Percentiles rank a stretch among this genome's conserved stretches.
Conservation (phyloP, 1,140 invertebrate genomes). For the Sycobia sp. region DNA sequence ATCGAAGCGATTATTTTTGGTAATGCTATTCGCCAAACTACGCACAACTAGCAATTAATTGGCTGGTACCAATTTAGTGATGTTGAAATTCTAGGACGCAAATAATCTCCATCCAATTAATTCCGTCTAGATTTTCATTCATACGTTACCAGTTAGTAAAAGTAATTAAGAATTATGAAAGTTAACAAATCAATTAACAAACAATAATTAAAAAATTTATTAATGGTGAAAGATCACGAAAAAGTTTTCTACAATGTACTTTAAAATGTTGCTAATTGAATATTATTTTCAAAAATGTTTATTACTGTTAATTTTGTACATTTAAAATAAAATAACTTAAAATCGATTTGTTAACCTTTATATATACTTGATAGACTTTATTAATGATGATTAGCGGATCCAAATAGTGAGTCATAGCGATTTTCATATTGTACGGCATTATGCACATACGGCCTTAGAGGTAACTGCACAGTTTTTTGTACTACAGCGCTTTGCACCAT, state of each 20-base stretch:
- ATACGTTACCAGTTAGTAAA: not conserved
- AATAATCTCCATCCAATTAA: constrained; percentile 16
- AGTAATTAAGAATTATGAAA: not conserved
- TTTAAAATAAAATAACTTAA: not conserved
- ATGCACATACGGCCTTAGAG: too few species aligned
- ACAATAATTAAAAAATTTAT: too few species aligned
- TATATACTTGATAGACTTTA: not conserved
- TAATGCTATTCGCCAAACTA: not conserved
- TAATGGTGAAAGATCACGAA: too few species aligned
- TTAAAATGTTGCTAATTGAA: too few species aligned
- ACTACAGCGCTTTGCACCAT: constrained; percentile 5
- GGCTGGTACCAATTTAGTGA: constrained; percentile 27
- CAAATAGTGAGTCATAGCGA: not conserved
- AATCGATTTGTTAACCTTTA: not conserved
- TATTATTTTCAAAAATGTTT: too few species aligned
- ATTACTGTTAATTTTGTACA: too few species aligned
- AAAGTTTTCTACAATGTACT: not conserved
- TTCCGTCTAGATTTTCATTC: constrained; percentile 24
- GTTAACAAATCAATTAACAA: not conserved
- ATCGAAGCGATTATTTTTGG: not conserved
- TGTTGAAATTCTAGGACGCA: not conserved
- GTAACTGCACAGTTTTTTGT: too few species aligned
- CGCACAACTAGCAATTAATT: constrained; percentile 11
- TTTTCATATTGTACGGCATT: not conserved
- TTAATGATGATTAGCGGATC: not conserved